phyloP scores from a whole-genome alignment of 2,113 vertebrate species.

The Hypocryptadius cinnamomeus region DNA sequence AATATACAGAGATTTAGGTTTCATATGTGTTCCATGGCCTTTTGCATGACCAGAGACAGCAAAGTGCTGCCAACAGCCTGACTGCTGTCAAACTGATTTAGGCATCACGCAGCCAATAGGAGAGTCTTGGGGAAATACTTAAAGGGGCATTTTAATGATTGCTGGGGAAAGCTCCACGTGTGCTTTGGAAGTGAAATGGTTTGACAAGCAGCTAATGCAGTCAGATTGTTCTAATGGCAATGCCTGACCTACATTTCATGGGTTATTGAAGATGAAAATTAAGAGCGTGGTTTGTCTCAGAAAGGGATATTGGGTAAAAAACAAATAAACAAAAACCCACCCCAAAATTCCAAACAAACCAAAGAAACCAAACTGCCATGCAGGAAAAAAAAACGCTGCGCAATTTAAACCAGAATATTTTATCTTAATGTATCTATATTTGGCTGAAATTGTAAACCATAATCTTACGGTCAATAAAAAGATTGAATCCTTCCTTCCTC shows the following conservation, averaged over 20 bases:
- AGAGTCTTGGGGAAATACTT: background rate
- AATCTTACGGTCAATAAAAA: background rate
- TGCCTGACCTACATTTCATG: constrained; percentile 41
- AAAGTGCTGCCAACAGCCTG: background rate
- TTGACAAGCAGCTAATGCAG: background rate
- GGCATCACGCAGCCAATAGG: background rate
- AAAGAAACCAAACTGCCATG: background rate
- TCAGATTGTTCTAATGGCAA: constrained; percentile 28
- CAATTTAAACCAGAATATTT: background rate
- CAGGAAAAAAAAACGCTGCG: background rate
- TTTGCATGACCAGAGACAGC: background rate
- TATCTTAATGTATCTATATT: background rate
- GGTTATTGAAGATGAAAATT: constrained; percentile 7
- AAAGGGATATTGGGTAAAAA: background rate
- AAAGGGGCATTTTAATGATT: constrained; percentile 1
- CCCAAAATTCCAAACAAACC: background rate
- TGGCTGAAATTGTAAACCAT: background rate
- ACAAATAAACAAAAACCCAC: background rate
- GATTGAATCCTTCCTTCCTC: background rate
- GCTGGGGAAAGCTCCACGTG: background rate
- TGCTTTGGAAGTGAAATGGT: background rate
- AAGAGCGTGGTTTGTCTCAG: background rate
- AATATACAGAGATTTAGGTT: background rate
- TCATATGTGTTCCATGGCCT: background rate
- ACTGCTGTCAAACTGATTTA: background rate